Evolutionary conservation across 2,797 vertebrate genomes (phyloP).

Genomic region (Enteromius trimaculatus): DNA sequence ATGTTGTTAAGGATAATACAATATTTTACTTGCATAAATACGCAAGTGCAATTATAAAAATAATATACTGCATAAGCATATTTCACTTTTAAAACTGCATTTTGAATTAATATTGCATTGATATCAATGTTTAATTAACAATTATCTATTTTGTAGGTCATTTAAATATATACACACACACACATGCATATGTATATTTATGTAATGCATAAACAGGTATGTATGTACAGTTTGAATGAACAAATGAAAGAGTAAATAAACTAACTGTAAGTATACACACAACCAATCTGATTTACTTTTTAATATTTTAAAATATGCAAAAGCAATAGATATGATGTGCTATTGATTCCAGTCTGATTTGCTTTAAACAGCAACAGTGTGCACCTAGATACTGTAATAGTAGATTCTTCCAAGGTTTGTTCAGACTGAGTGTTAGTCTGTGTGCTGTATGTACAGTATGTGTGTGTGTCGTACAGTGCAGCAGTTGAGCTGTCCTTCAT

Average conservation of each 20-base stretch:
- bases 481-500: slow-evolving; percentile 59
- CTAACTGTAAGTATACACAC: background rate
- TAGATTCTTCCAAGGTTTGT: slow-evolving; percentile 8
- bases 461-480: slow-evolving; percentile 43
- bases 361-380: background rate
- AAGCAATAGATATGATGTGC: background rate
- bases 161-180: too few species aligned
- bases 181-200: too few species aligned
- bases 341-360: background rate
- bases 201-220: too few species aligned
- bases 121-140: too few species aligned
- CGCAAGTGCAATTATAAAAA: too few species aligned
- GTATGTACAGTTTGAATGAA: too few species aligned
- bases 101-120: background rate
- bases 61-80: background rate
- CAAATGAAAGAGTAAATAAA: background rate
- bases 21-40: background rate
- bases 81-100: background rate
- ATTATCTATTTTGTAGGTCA: too few species aligned
- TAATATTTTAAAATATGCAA: background rate
- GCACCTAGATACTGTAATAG: background rate
- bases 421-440: slow-evolving; percentile 27
- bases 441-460: slow-evolving; percentile 32
- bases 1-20: background rate
- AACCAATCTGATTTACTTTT: background rate